Base-by-base conservation (phyloP, 2,113 vertebrate genomes). In the Kryptolebias marmoratus region DNA sequence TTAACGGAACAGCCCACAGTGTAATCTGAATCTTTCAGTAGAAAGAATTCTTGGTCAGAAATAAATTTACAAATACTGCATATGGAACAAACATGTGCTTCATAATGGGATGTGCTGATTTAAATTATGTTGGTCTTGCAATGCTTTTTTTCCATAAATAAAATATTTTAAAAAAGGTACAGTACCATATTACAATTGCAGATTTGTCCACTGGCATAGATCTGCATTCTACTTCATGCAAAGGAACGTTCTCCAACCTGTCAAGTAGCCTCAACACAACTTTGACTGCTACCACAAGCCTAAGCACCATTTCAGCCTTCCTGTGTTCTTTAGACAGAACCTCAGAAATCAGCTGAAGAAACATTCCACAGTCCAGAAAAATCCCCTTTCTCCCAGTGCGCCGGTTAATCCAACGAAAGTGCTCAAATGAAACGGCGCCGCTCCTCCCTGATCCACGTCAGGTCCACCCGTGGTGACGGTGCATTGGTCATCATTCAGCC, bases 121-220 rank as follows among this genome's bases (percentile, higher is more conserved):
- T 53, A 92, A 93, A 93, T 92, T 89, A 82, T 16, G 67, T 87
- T 93, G 84, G 87, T 92, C 86, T 87, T 86, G 81, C 93, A 94
- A 92, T 94, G 91, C 92, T 89, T 93, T 84, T 64, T 65, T 80
- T 68, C 32, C 9, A 94, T 93, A 93, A 93, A 92, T 91, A 91
- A 91, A 89, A 91, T 82, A 84, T 73, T 69, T 81, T 57, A 68
- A 77, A 88, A 89, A 87, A 88, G 85, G 27, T 88, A 92, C 87
- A 92, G 82, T 89, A 89, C 79, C 2, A 88, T 74, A 16, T 6
- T 76, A 83, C 30, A 78, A 58, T 53, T 71, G 82, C 83, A 84
- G 87, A 72, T 66, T 14, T 67, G 53, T 39, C 65, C 68, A 64
- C 75, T 72, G 84, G 78, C 77, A 84, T 66, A 74, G 42, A 79